Evolutionary conservation across 2,797 vertebrate genomes (phyloP), one percentile per base, ranked within the genome.

Genomic region (Phoxinus dragarum): DNA sequence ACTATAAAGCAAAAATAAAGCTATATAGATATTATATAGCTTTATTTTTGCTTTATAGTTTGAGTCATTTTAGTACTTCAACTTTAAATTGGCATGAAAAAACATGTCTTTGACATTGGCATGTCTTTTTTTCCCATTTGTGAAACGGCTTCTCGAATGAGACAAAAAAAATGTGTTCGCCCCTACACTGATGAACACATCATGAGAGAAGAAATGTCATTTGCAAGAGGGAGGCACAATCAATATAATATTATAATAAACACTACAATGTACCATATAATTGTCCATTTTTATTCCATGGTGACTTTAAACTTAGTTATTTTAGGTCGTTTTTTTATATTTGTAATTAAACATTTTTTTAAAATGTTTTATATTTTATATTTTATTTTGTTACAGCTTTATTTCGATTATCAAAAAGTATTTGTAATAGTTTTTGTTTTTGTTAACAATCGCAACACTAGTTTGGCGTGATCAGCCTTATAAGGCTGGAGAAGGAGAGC

Each of bases 401-500:
- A 11, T 52, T 56, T 74, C 5, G 14, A 34, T 49, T 40, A 40
- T 2, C 44, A 1, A 80, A 67, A 44, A 12, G 7, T 2, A 21
- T 42, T 12, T 78, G 19, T 31, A 69, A 11, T 47, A 54, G n/a
- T 64, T 67, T 42, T 67, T 67, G 1, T 80, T 5, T 40, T 44
- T 44, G 6, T 64, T 59, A 59, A 27, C 38, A 31, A 27, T 19
- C 9, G 3, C 6, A 61, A 40, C 7, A 34, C 36, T 78, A 21
- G 80, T 88, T 68, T 12, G 86, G 74, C 54, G 19, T 67, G 81
- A 86, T 90, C 86, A 75, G 61, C 36, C 36, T 80, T 75, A 40
- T 68, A 56, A 44, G 79, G 71, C 66, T 66, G 72, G 56, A 83
- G 47, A 17, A 75, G 75, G 75, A 84, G 66, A 80, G 47, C 3